Evolutionary conservation across 2,888 invertebrate genomes (phyloP).

Genomic region (Branchipolynoe longqiensis): DNA sequence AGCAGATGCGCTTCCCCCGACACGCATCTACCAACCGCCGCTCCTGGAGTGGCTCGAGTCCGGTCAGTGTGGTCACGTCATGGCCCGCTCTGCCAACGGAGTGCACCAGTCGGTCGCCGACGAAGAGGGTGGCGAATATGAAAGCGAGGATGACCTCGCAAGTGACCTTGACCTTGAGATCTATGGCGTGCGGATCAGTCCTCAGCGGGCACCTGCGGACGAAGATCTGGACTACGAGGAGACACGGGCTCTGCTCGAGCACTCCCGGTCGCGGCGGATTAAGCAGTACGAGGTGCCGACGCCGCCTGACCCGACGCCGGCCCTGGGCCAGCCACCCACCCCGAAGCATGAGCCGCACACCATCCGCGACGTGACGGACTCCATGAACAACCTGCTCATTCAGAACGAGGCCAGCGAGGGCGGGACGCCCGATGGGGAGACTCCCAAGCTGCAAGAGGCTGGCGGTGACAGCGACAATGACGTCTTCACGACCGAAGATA

Average conservation of each 20-base stretch:
- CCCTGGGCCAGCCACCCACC: slow-evolving; percentile 5
- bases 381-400: slow-evolving; percentile 43
- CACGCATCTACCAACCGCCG: slow-evolving; percentile 57
- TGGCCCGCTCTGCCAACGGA: not conserved
- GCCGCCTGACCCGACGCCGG: slow-evolving; percentile 35
- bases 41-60: slow-evolving; percentile 52
- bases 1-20: slow-evolving; percentile 19
- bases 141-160: slow-evolving; percentile 54
- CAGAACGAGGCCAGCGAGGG: not conserved
- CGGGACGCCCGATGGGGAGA: not conserved
- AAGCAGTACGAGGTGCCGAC: slow-evolving; percentile 51
- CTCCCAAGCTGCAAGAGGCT: not conserved
- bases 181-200: slow-evolving; percentile 52
- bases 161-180: slow-evolving; percentile 58
- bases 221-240: slow-evolving; percentile 48
- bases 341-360: not conserved
- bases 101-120: not conserved
- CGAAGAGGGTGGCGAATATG: slow-evolving; percentile 38
- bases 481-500: not conserved
- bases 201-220: slow-evolving; percentile 35
- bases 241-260: slow-evolving; percentile 39
- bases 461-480: not conserved
- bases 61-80: slow-evolving; percentile 54
- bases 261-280: slow-evolving; percentile 28
- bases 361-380: slow-evolving; percentile 25